phyloP scores from a whole-genome alignment of 1,140 invertebrate species.

The Tetragnatha versicolor region DNA sequence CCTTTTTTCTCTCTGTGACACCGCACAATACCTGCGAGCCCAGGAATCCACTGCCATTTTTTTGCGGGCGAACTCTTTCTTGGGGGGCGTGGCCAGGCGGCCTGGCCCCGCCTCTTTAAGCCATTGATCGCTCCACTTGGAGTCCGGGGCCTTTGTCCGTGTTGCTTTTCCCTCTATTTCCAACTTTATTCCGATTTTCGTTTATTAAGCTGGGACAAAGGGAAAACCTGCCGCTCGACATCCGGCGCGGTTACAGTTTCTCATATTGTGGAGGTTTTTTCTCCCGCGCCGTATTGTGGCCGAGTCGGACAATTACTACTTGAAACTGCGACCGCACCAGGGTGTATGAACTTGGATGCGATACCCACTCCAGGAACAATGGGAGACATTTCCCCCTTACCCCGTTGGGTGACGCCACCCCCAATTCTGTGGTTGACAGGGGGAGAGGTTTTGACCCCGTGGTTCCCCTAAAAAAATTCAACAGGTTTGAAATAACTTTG shows the following conservation, averaged over 20 bases:
- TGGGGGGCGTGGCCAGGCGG: neutral
- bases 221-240: conserved; percentile 33
- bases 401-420: too few species aligned
- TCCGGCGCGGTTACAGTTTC: conserved; percentile 24
- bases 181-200: neutral
- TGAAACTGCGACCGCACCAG: conserved; percentile 21
- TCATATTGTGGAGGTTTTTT: conserved; percentile 38
- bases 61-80: neutral
- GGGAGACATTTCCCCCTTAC: too few species aligned
- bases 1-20: neutral
- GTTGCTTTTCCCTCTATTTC: neutral
- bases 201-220: conserved; percentile 29
- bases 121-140: conserved; percentile 42
- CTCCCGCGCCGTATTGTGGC: neutral
- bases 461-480: too few species aligned
- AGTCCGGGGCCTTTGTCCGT: neutral
- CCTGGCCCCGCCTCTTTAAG: too few species aligned
- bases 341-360: conserved; percentile 42
- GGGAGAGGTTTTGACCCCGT: neutral
- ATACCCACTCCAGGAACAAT: conserved; percentile 40
- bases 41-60: neutral
- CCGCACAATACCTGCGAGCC: neutral
- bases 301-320: conserved; percentile 37
- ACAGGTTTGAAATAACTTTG: too few species aligned
- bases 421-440: too few species aligned